These are phyloP conservation scores for Formica aserva DNA, from an alignment of 2,888 invertebrate species.

Conservation along the genomic window DNA sequence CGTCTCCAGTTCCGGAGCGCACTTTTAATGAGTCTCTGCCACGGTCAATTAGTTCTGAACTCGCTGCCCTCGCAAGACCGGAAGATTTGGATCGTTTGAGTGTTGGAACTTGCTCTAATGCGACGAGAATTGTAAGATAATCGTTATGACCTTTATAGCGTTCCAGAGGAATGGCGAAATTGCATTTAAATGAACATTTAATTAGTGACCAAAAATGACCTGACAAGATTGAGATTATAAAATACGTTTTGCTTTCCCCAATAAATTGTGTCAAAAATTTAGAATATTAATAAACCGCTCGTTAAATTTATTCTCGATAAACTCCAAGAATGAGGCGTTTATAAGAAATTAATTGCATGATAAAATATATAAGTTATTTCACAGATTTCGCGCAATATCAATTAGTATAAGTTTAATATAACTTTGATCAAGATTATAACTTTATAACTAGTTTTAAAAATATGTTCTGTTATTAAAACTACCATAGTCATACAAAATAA, in stretches of 20 bases:
- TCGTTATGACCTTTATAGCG: conserved; percentile 23
- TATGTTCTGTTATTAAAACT: background rate
- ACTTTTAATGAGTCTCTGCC: conserved; percentile 80
- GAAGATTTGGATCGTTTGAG: conserved; percentile 51
- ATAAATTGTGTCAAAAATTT: background rate
- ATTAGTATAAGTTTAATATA: background rate
- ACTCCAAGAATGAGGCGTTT: background rate
- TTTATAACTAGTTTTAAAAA: background rate
- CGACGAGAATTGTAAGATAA: conserved; percentile 52
- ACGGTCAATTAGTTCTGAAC: conserved; percentile 80
- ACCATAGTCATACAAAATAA: background rate
- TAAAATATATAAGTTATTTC: background rate
- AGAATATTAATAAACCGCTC: background rate
- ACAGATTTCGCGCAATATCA: background rate
- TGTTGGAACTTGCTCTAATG: conserved; percentile 33
- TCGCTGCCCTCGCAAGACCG: conserved; percentile 46
- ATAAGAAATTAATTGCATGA: background rate
- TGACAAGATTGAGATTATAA: background rate
- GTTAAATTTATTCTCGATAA: background rate
- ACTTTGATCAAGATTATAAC: background rate
- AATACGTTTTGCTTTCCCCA: background rate
- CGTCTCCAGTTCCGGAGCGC: conserved; percentile 77
- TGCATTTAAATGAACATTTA: conserved; percentile 7
- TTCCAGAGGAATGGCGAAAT: background rate
- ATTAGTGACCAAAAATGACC: background rate